phyloP scores from a whole-genome alignment of 1,140 invertebrate species.

The Calosoma granatense region DNA sequence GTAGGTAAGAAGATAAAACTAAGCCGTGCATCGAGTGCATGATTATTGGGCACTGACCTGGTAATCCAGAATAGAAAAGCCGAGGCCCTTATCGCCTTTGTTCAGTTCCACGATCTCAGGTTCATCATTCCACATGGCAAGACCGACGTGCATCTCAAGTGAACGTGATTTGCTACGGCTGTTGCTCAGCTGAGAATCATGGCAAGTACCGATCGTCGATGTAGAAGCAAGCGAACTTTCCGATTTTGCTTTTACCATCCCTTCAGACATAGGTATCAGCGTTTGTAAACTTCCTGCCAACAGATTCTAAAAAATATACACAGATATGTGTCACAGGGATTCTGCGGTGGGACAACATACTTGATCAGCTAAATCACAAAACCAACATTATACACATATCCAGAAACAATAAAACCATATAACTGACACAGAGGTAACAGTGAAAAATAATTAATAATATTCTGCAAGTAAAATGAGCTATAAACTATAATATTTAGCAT shows the following conservation, averaged over 20 bases:
- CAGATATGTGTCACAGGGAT: background rate
- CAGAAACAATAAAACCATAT: too few relatives aligned
- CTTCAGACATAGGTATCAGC: conserved; percentile 51
- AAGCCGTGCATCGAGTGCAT: too few relatives aligned
- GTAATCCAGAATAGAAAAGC: conserved; percentile 87
- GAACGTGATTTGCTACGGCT: conserved; percentile 63
- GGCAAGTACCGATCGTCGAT: conserved; percentile 41
- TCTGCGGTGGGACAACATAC: too few relatives aligned
- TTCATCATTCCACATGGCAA: conserved; percentile 82
- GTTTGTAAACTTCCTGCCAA: conserved; percentile 57
- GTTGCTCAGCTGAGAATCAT: conserved; percentile 37
- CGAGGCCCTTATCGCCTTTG: conserved; percentile 77
- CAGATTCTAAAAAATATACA: conserved; percentile 41
- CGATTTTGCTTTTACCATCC: conserved; percentile 74
- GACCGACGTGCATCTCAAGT: conserved; percentile 69
- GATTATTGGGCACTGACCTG: conserved; percentile 57
- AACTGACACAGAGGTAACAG: background rate
- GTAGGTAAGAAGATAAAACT: too few relatives aligned
- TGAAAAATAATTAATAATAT: background rate
- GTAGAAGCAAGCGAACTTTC: conserved; percentile 64
- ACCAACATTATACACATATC: too few relatives aligned
- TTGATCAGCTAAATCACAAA: too few relatives aligned
- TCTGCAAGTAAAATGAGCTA: background rate
- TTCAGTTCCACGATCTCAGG: conserved; percentile 68
- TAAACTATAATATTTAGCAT: too few relatives aligned